phyloP scores from a whole-genome alignment of 1,140 invertebrate genomes.

The Drosophila fuyamai region DNA sequence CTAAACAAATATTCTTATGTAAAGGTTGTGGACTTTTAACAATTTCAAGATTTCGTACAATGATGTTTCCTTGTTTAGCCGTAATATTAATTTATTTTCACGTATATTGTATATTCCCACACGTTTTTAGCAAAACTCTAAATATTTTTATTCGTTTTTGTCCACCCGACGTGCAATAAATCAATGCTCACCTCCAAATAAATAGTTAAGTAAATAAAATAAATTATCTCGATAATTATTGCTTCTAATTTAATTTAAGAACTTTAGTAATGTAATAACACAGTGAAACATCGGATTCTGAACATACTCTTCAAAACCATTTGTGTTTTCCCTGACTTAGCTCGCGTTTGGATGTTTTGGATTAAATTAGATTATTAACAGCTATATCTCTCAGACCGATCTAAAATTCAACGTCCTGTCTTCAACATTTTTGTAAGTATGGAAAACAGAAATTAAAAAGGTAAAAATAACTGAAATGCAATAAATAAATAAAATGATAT shows the following conservation, averaged over 20 bases:
- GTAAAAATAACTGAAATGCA: no score
- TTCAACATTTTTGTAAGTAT: no score
- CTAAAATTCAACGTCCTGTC: no score
- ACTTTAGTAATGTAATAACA: no score
- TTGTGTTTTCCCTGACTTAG: no score
- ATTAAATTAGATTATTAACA: no score
- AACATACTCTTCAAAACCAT: no score
- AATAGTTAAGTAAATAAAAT: slow-evolving; percentile 33
- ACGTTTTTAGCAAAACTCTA: slow-evolving; percentile 5
- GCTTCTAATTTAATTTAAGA: background rate
- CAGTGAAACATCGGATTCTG: no score
- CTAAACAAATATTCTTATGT: slow-evolving; percentile 1
- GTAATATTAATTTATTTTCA: slow-evolving; percentile 32
- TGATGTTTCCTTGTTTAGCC: background rate
- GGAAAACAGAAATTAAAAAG: no score
- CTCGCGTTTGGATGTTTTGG: no score
- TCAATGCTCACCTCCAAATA: slow-evolving; percentile 62
- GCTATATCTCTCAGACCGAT: no score
- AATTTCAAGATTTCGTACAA: background rate
- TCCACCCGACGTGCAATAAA: slow-evolving; percentile 63
- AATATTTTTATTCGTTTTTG: slow-evolving; percentile 25
- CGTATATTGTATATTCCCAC: slow-evolving; percentile 11
- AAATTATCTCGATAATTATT: slow-evolving; percentile 32
- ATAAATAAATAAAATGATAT: no score
- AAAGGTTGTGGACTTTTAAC: slow-evolving; percentile 8